These are phyloP conservation scores for Drosophila tani DNA, from an alignment of 1,140 invertebrate species.

Conservation along the genomic window DNA sequence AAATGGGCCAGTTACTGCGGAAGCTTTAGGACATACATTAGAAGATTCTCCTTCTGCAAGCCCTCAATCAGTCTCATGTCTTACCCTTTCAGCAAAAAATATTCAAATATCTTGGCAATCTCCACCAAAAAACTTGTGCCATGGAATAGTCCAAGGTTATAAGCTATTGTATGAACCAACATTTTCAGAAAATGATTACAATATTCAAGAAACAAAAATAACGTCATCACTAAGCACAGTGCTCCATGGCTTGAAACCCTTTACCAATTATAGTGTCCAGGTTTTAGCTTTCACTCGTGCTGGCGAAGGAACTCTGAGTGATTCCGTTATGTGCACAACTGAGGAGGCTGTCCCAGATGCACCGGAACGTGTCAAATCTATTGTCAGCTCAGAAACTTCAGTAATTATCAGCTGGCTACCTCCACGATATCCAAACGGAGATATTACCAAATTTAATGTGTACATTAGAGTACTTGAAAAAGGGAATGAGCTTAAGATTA, in stretches of 20 bases:
- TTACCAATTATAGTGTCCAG: slow-evolving; percentile 92
- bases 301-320: slow-evolving; percentile 90
- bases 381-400: slow-evolving; percentile 88
- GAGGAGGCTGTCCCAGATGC: slow-evolving; percentile 90
- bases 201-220: slow-evolving; percentile 87
- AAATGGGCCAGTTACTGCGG: slow-evolving; percentile 89
- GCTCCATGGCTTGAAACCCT: slow-evolving; percentile 88
- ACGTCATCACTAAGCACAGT: slow-evolving; percentile 86
- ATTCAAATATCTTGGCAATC: slow-evolving; percentile 92
- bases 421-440: slow-evolving; percentile 90
- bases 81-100: slow-evolving; percentile 89
- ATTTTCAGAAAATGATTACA: slow-evolving; percentile 87
- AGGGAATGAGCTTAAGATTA: slow-evolving; percentile 76
- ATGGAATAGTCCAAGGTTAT: slow-evolving; percentile 93
- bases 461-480: slow-evolving; percentile 88
- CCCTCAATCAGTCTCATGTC: slow-evolving; percentile 88
- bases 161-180: slow-evolving; percentile 91
- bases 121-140: slow-evolving; percentile 88
- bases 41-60: slow-evolving; percentile 91
- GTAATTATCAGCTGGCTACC: slow-evolving; percentile 93
- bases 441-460: slow-evolving; percentile 91
- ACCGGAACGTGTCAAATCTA: slow-evolving; percentile 91
- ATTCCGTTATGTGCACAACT: slow-evolving; percentile 89
- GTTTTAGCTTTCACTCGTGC: slow-evolving; percentile 91
- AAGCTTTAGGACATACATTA: slow-evolving; percentile 90